These are phyloP conservation scores for Atrina japonica DNA, from an alignment of 2,888 invertebrate genomes.

Conservation along the genomic window DNA sequence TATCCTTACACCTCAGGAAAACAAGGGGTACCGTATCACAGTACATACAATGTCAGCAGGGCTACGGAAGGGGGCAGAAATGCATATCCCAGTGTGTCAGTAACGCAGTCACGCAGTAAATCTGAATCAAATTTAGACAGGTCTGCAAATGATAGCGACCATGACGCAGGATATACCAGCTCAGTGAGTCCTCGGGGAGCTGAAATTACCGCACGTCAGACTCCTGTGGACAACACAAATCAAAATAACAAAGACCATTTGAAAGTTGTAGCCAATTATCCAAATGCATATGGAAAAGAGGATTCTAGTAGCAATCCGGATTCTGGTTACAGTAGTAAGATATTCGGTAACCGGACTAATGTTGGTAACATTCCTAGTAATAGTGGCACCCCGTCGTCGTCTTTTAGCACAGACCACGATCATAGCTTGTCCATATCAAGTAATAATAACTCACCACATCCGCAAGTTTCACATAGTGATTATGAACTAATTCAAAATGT, in stretches of 20 bases:
- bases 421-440: slow-evolving; percentile 59
- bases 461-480: slow-evolving; percentile 52
- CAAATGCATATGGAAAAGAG: slow-evolving; percentile 66
- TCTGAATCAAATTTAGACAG: slow-evolving; percentile 34
- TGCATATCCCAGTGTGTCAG: slow-evolving; percentile 7
- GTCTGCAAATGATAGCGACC: slow-evolving; percentile 18
- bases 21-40: slow-evolving; percentile 15
- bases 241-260: slow-evolving; percentile 13
- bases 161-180: slow-evolving; percentile 17
- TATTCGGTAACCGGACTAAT: slow-evolving; percentile 83
- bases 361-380: slow-evolving; percentile 42
- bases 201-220: slow-evolving; percentile 13
- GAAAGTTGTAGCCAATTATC: slow-evolving; percentile 35
- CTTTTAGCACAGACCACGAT: slow-evolving; percentile 70
- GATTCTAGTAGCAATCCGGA: slow-evolving; percentile 83
- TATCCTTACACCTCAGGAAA: background rate
- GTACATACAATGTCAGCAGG: slow-evolving; percentile 27
- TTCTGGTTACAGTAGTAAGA: slow-evolving; percentile 92
- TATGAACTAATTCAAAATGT: slow-evolving; percentile 49
- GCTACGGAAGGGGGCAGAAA: slow-evolving; percentile 9
- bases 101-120: slow-evolving; percentile 27
- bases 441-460: slow-evolving; percentile 63
- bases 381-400: slow-evolving; percentile 71
- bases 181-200: slow-evolving; percentile 16
- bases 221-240: slow-evolving; percentile 11